A percentile compares a stretch with the other conserved stretches of the same genome.
Conservation (phyloP, 1,140 invertebrate genomes). For the Hestina assimilis region DNA sequence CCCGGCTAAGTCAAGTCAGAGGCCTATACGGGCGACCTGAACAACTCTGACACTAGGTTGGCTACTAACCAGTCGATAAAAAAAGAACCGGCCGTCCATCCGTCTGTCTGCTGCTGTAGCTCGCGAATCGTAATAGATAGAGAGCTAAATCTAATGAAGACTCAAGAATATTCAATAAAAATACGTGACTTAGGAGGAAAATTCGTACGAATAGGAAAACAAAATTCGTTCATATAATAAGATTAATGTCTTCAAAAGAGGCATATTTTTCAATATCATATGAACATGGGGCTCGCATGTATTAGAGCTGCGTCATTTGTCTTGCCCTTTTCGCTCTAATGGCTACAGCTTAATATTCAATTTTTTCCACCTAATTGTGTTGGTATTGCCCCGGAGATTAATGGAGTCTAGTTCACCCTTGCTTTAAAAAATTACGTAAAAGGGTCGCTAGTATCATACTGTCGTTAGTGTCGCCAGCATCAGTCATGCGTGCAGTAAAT, state of each 20-base stretch:
- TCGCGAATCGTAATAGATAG: too few relatives aligned
- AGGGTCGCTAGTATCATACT: slow-evolving; percentile 47
- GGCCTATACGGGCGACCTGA: too few relatives aligned
- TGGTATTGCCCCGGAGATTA: slow-evolving; percentile 50
- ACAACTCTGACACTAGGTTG: too few relatives aligned
- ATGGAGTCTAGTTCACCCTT: slow-evolving; percentile 50
- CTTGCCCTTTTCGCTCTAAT: slow-evolving; percentile 50
- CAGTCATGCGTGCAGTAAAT: slow-evolving; percentile 58
- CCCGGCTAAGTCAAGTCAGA: too few relatives aligned
- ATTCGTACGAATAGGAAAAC: background rate
- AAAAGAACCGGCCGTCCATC: too few relatives aligned
- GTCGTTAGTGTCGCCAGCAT: slow-evolving; percentile 55
- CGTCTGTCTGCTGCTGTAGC: too few relatives aligned
- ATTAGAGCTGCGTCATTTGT: slow-evolving; percentile 39
- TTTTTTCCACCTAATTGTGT: slow-evolving; percentile 59
- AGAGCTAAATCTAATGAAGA: too few relatives aligned
- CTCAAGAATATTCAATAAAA: too few relatives aligned
- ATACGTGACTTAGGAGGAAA: background rate
- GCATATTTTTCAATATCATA: slow-evolving; percentile 23
- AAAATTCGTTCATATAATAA: background rate
- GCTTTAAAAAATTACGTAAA: slow-evolving; percentile 52
- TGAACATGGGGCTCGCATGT: slow-evolving; percentile 9
- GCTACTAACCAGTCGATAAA: too few relatives aligned
- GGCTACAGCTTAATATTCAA: slow-evolving; percentile 50
- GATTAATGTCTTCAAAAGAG: slow-evolving; percentile 7